phyloP scores from a whole-genome alignment of 2,113 vertebrate species.

The Upupa epops region DNA sequence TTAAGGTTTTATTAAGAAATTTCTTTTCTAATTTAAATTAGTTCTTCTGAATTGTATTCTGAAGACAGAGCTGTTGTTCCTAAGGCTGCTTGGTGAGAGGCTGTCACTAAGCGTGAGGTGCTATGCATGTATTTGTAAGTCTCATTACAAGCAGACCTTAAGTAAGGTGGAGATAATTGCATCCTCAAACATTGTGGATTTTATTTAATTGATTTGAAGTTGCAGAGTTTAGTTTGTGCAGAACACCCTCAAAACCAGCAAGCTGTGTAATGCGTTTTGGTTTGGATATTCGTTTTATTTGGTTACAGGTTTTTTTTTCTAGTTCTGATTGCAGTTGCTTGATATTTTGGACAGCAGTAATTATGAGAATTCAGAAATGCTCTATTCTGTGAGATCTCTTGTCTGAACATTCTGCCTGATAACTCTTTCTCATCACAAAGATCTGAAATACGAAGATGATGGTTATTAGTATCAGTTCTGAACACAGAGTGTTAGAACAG shows the following conservation, averaged over 20 bases:
- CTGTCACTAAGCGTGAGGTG: not conserved
- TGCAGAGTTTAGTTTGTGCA: not conserved
- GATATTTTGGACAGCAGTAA: not conserved
- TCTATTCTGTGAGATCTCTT: not conserved
- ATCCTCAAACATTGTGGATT: not conserved
- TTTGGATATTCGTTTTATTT: not conserved
- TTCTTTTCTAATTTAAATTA: not conserved
- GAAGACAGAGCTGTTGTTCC: constrained; percentile 2
- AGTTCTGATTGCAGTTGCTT: not conserved
- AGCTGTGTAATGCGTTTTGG: not conserved
- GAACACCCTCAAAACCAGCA: not conserved
- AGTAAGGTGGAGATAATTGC: not conserved
- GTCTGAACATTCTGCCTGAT: not conserved
- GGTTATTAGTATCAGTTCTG: not conserved
- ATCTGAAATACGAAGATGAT: not conserved
- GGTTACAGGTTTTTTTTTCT: not conserved
- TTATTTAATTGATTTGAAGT: not conserved
- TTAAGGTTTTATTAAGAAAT: not conserved
- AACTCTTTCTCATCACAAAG: not conserved
- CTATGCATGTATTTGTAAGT: not conserved
- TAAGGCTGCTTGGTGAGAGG: not conserved
- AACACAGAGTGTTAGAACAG: not conserved
- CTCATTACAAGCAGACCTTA: not conserved
- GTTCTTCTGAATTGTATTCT: not conserved
- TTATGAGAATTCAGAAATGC: not conserved